Conservation (phyloP, 1,140 invertebrate genomes). For the Myzus persicae region DNA sequence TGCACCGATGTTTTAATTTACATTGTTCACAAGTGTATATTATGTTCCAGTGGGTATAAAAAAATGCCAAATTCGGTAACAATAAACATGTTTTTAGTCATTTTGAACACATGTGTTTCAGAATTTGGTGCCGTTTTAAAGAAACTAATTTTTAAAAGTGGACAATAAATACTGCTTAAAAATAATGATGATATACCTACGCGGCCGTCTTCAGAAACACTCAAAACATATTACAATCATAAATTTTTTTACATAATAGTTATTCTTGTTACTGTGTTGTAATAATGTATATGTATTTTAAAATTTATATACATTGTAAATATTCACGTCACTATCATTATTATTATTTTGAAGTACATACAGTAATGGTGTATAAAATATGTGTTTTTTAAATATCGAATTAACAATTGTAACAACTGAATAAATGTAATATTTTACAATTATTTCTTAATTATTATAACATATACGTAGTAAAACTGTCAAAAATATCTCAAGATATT, state of each 20-base stretch:
- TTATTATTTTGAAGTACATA: background rate
- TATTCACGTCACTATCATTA: background rate
- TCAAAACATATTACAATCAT: constrained; percentile 7
- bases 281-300: background rate
- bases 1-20: background rate
- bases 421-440: background rate
- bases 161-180: constrained; percentile 30
- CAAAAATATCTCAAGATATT: background rate
- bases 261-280: background rate
- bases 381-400: background rate
- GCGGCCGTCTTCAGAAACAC: background rate
- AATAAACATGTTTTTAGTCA: background rate
- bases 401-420: background rate
- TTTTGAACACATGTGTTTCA: constrained; percentile 21
- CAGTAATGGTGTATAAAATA: background rate
- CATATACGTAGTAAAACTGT: background rate
- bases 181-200: constrained; percentile 24
- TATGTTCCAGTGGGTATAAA: background rate
- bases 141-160: constrained; percentile 51
- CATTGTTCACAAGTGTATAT: background rate
- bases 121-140: background rate
- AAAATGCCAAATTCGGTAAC: background rate
- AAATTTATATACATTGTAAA: constrained; percentile 4
- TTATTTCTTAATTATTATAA: background rate
- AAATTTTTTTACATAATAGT: background rate